phyloP scores from a whole-genome alignment of 1,140 invertebrate genomes.

The Drosophila quadrilineata region DNA sequence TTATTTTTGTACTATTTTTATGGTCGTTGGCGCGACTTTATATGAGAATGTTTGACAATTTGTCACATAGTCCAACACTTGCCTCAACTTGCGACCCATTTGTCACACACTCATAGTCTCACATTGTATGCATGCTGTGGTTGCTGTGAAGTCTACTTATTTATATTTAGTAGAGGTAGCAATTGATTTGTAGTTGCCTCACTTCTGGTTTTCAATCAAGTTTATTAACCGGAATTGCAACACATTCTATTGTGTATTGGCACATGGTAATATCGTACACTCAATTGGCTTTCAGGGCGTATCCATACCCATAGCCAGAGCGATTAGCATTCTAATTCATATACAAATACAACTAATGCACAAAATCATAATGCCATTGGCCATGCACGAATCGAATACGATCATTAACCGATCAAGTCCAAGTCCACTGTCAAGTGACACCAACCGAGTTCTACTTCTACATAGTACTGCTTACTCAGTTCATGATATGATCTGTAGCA shows the following conservation, averaged over 20 bases:
- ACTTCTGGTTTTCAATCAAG: constrained; percentile 79
- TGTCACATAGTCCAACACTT: constrained; percentile 60
- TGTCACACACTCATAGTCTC: constrained; percentile 61
- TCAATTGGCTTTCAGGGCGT: constrained; percentile 62
- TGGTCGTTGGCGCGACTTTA: constrained; percentile 12
- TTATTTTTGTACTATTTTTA: neutral
- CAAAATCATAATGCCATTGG: constrained; percentile 68
- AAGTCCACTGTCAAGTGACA: constrained; percentile 23
- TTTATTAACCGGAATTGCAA: constrained; percentile 74
- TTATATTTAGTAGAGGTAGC: too few relatives aligned
- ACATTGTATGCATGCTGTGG: constrained; percentile 30
- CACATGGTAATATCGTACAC: constrained; percentile 15
- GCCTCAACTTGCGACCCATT: constrained; percentile 60
- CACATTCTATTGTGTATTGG: constrained; percentile 48
- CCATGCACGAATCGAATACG: constrained; percentile 60
- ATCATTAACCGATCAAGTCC: constrained; percentile 34
- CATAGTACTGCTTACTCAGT: too few relatives aligned
- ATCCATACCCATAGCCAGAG: constrained; percentile 66
- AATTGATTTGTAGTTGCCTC: constrained; percentile 68
- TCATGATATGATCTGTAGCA: too few relatives aligned
- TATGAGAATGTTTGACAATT: constrained; percentile 70
- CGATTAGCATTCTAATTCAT: constrained; percentile 79
- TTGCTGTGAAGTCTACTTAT: constrained; percentile 25
- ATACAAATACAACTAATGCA: constrained; percentile 57
- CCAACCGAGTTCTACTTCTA: neutral